These are phyloP conservation scores for Macrosteles quadrilineatus DNA, from an alignment of 1,140 invertebrate species.

Conservation along the genomic window DNA sequence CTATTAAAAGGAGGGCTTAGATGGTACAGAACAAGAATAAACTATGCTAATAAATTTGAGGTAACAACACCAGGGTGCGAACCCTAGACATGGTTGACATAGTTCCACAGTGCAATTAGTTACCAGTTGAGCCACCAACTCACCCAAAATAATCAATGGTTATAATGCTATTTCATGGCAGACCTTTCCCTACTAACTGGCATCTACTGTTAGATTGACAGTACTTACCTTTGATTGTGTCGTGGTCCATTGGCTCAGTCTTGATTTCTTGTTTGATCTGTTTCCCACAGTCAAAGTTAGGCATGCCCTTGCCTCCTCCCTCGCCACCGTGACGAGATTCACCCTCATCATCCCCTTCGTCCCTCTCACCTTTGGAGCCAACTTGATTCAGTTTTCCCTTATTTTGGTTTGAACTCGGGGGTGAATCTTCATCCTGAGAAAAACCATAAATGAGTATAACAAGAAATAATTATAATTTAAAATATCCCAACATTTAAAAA, in stretches of 20 bases:
- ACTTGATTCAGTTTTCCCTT: constrained; percentile 59
- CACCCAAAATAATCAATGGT: too few relatives aligned
- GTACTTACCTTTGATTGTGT: constrained; percentile 35
- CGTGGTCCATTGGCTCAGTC: constrained; percentile 62
- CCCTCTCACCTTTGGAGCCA: constrained; percentile 63
- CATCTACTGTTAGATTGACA: background rate
- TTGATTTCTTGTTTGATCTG: constrained; percentile 71
- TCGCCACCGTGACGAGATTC: constrained; percentile 48
- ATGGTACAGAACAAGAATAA: too few relatives aligned
- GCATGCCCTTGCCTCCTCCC: constrained; percentile 63
- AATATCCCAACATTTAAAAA: too few relatives aligned
- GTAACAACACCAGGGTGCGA: too few relatives aligned
- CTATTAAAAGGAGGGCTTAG: too few relatives aligned
- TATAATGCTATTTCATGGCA: too few relatives aligned
- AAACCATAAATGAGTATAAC: too few relatives aligned
- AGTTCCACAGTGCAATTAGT: too few relatives aligned
- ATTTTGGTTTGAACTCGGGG: constrained; percentile 49
- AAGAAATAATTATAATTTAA: too few relatives aligned
- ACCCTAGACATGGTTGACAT: too few relatives aligned
- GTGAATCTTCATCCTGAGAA: constrained; percentile 66
- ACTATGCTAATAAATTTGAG: too few relatives aligned
- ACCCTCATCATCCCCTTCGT: constrained; percentile 52
- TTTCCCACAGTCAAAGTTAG: constrained; percentile 53
- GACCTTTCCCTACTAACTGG: background rate
- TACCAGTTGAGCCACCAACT: too few relatives aligned